These are phyloP conservation scores for Hyposmocoma kahamanoa DNA, from an alignment of 1,140 invertebrate species.

Conservation along the genomic window DNA sequence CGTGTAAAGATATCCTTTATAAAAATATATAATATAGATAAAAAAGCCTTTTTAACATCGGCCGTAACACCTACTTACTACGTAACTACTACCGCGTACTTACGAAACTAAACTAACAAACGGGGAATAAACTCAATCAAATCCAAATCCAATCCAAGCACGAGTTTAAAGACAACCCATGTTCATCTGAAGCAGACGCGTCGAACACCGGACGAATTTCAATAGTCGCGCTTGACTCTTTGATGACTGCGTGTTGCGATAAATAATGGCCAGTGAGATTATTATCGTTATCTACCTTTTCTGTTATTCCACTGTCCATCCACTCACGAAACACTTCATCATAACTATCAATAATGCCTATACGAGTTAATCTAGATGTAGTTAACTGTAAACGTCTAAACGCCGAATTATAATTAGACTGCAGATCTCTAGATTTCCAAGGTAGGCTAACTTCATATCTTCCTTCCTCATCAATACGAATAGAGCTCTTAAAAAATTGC, in stretches of 20 bases:
- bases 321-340: slow-evolving; percentile 9
- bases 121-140: slow-evolving; percentile 48
- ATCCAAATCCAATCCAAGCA: slow-evolving; percentile 24
- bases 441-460: no score
- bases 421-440: slow-evolving; percentile 1
- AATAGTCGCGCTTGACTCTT: slow-evolving; percentile 23
- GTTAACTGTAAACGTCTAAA: not conserved
- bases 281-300: slow-evolving; percentile 3
- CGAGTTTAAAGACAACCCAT: slow-evolving; percentile 24
- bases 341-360: slow-evolving; percentile 1
- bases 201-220: slow-evolving; percentile 25
- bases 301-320: slow-evolving; percentile 5
- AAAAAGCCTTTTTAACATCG: slow-evolving; percentile 61
- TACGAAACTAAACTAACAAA: slow-evolving; percentile 45
- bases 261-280: slow-evolving; percentile 14
- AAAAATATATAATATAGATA: no score
- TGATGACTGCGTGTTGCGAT: slow-evolving; percentile 23
- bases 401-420: not conserved
- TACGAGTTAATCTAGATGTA: not conserved
- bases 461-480: no score
- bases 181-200: slow-evolving; percentile 18
- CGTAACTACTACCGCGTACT: slow-evolving; percentile 24
- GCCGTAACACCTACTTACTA: slow-evolving; percentile 30
- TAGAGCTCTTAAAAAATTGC: not conserved
- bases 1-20: slow-evolving; percentile 35